Conservation (phyloP, 2,113 vertebrate genomes). For the Calypte anna region DNA sequence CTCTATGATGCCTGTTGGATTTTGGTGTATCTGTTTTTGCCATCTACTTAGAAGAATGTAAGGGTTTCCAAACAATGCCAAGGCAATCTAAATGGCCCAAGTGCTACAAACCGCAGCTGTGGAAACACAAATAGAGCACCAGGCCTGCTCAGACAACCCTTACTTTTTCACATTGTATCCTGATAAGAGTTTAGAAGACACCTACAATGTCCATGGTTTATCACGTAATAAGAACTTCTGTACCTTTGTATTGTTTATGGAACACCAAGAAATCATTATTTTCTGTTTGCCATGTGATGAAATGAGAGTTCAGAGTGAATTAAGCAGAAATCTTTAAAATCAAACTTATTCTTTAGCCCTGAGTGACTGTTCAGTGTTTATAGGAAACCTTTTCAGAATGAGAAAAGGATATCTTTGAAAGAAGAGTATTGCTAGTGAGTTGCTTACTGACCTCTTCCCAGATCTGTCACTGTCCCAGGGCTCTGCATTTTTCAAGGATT, state of each 20-base stretch:
- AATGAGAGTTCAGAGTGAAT: not conserved
- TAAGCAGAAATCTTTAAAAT: not conserved
- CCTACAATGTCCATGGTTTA: accelerated
- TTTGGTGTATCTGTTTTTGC: not conserved
- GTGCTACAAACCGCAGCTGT: not conserved
- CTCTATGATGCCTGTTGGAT: not conserved
- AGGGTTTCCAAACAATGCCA: accelerated
- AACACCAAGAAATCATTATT: accelerated
- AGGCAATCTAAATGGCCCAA: not conserved
- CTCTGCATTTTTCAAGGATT: not conserved
- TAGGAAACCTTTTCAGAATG: not conserved
- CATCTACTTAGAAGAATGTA: not conserved
- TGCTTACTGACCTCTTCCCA: not conserved
- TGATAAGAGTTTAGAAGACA: not conserved
- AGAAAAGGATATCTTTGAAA: not conserved
- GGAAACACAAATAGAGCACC: accelerated
- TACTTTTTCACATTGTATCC: not conserved
- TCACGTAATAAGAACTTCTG: not conserved
- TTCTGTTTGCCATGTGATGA: not conserved
- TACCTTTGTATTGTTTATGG: not conserved
- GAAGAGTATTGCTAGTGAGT: not conserved
- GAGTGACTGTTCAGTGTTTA: not conserved
- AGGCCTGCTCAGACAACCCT: not conserved
- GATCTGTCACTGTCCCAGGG: accelerated
- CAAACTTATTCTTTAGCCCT: not conserved